Evolutionary conservation across 2,888 invertebrate genomes (phyloP).

Genomic region (Microctonus hyperodae): DNA sequence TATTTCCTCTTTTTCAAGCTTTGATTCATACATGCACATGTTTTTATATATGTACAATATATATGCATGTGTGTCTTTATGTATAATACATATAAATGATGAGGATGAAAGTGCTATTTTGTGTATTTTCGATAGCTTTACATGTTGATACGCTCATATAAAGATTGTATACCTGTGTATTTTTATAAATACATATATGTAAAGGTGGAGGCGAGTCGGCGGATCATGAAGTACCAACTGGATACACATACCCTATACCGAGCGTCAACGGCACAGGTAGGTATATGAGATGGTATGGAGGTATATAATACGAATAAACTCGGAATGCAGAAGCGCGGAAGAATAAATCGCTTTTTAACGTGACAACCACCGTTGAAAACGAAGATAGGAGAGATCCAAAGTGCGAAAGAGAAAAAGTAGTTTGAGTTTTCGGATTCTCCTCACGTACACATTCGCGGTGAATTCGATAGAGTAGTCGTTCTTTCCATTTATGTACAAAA

Average conservation of each 20-base stretch:
- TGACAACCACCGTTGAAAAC: conserved; percentile 32
- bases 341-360: conserved; percentile 44
- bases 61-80: too few species aligned
- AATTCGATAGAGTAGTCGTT: conserved; percentile 43
- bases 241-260: neutral
- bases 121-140: neutral
- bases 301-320: conserved; percentile 24
- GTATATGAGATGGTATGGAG: neutral
- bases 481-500: conserved; percentile 19
- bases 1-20: too few species aligned
- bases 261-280: neutral
- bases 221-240: neutral
- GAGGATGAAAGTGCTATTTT: neutral
- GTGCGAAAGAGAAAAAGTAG: neutral
- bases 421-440: conserved; percentile 33
- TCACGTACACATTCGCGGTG: conserved; percentile 42
- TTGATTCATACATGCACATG: too few species aligned
- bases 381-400: conserved; percentile 20
- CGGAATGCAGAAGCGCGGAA: conserved; percentile 35
- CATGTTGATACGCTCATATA: neutral
- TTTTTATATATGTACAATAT: too few species aligned
- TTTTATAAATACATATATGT: too few species aligned
- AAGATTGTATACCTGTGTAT: neutral
- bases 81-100: neutral
- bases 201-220: neutral